Evolutionary conservation across 2,888 invertebrate species (phyloP).

Genomic region (Callinectes sapidus): DNA sequence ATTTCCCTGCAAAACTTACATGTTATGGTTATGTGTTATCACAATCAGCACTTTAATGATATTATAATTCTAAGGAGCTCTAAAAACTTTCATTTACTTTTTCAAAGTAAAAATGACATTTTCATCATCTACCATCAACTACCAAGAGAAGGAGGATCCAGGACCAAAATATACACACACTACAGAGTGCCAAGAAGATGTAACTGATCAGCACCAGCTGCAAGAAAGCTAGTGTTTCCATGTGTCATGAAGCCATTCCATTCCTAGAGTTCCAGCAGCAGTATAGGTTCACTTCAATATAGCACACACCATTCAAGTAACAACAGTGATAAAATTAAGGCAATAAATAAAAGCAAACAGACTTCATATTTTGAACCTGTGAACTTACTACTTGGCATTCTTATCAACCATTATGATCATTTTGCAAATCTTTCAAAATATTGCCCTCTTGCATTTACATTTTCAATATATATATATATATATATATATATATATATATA

Average conservation of each 20-base stretch:
- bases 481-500: too few relatives aligned
- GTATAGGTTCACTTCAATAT: not conserved
- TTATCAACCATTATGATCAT: not conserved
- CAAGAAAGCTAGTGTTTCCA: not conserved
- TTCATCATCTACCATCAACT: slow-evolving; percentile 2
- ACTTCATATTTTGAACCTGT: not conserved
- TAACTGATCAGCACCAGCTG: not conserved
- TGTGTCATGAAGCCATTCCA: not conserved
- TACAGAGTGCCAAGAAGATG: not conserved
- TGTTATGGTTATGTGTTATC: not conserved
- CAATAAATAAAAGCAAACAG: not conserved
- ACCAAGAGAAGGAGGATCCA: not conserved
- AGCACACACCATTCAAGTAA: not conserved
- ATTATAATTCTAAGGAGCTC: not conserved
- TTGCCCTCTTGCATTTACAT: not conserved
- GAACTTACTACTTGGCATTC: not conserved
- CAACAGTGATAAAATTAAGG: not conserved
- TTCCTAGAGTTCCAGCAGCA: not conserved
- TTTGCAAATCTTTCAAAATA: not conserved
- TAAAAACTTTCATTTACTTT: not conserved
- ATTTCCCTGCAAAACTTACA: not conserved
- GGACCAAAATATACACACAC: not conserved
- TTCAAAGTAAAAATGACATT: not conserved
- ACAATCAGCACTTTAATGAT: not conserved
- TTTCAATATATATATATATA: not conserved